These are phyloP conservation scores for Drosophila murphyi DNA, from an alignment of 1,140 invertebrate genomes.

Conservation along the genomic window DNA sequence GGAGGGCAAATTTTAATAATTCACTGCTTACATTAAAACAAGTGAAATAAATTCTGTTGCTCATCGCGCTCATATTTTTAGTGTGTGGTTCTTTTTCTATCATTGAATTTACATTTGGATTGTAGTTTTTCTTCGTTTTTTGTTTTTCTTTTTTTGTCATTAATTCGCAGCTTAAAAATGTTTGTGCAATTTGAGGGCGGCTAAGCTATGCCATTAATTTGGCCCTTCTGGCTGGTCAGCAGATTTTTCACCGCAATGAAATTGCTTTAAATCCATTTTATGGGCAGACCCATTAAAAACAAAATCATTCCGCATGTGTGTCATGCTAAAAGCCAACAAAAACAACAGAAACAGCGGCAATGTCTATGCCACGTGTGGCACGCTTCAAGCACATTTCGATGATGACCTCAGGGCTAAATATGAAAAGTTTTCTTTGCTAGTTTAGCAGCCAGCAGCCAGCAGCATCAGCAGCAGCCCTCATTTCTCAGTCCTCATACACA, in stretches of 20 bases:
- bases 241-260: conserved; percentile 66
- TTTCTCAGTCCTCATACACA: background rate
- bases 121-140: conserved; percentile 9
- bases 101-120: conserved; percentile 72
- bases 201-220: conserved; percentile 77
- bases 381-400: conserved; percentile 29
- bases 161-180: conserved; percentile 65
- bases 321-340: conserved; percentile 16
- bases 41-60: conserved; percentile 35
- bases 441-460: background rate
- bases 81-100: conserved; percentile 21
- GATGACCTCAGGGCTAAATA: conserved; percentile 33
- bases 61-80: background rate
- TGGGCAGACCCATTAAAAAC: conserved; percentile 57
- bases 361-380: conserved; percentile 46
- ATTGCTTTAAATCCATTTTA: conserved; percentile 79
- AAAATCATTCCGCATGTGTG: conserved; percentile 32
- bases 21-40: conserved; percentile 45
- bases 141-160: conserved; percentile 9
- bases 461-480: too few relatives aligned
- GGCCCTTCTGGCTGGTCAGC: conserved; percentile 64
- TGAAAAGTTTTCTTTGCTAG: conserved; percentile 11
- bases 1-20: conserved; percentile 59
- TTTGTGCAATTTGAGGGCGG: conserved; percentile 45
- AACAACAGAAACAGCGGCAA: background rate